These are phyloP conservation scores for Adelognathus sp. DNA, from an alignment of 2,888 invertebrate species.

Conservation along the genomic window DNA sequence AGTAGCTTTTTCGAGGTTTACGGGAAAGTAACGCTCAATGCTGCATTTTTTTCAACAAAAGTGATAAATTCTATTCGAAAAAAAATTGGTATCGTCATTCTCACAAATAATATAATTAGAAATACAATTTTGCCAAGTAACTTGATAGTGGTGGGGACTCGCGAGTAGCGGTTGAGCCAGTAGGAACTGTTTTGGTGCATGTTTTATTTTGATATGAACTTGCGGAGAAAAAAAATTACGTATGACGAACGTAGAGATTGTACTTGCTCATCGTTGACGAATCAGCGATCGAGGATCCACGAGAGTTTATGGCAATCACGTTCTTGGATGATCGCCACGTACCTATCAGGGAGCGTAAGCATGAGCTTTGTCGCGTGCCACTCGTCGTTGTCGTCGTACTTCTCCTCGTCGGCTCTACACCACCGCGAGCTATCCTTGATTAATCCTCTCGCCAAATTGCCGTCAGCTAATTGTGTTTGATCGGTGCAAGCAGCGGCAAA, in stretches of 20 bases:
- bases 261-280: neutral
- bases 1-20: too few relatives aligned
- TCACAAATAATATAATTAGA: too few relatives aligned
- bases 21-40: too few relatives aligned
- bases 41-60: too few relatives aligned
- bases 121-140: too few relatives aligned
- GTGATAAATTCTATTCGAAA: too few relatives aligned
- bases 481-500: slow-evolving; percentile 32
- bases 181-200: too few relatives aligned
- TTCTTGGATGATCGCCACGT: slow-evolving; percentile 62
- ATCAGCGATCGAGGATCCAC: slow-evolving; percentile 19
- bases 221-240: too few relatives aligned
- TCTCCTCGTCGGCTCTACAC: slow-evolving; percentile 4
- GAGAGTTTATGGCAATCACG: slow-evolving; percentile 42
- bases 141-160: too few relatives aligned
- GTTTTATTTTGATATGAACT: neutral
- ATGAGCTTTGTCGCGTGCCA: slow-evolving; percentile 27
- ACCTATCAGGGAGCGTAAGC: neutral
- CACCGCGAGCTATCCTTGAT: slow-evolving; percentile 45
- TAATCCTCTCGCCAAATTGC: slow-evolving; percentile 47
- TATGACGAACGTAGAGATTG: neutral
- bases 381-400: neutral
- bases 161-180: too few relatives aligned
- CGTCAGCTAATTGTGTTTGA: slow-evolving; percentile 54
- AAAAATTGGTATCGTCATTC: too few relatives aligned